phyloP scores from a whole-genome alignment of 2,797 vertebrate genomes.

The Podarcis lilfordi region DNA sequence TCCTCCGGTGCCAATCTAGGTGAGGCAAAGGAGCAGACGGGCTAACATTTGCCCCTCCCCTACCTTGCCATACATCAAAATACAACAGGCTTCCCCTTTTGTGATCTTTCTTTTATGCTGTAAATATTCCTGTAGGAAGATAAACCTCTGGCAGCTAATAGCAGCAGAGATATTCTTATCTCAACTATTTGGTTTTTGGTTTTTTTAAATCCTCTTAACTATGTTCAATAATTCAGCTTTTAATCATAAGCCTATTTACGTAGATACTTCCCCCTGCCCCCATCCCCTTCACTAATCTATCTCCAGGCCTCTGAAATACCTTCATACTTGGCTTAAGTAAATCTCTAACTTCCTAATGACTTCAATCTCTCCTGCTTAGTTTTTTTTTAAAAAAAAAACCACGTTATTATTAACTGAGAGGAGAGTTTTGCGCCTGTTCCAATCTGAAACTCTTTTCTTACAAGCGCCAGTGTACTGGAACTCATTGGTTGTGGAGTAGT shows the following conservation, averaged over 20 bases:
- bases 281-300: neutral
- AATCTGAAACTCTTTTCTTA: constrained; percentile 37
- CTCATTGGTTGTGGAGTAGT: constrained; percentile 13
- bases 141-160: constrained; percentile 25
- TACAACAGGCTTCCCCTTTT: fast-evolving
- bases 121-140: neutral
- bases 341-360: constrained; percentile 46
- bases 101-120: neutral
- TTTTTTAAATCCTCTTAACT: constrained; percentile 64
- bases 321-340: constrained; percentile 49
- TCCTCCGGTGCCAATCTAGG: neutral
- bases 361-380: constrained; percentile 43
- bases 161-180: constrained; percentile 21
- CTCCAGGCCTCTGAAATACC: constrained; percentile 45
- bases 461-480: constrained; percentile 18
- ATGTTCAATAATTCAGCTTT: constrained; percentile 58
- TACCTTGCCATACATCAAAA: neutral
- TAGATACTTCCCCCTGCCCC: neutral
- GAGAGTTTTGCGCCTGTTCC: constrained; percentile 43
- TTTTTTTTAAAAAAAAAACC: neutral
- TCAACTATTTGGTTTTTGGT: constrained; percentile 35
- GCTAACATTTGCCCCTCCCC: neutral
- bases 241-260: constrained; percentile 53
- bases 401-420: constrained; percentile 36
- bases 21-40: neutral